These are phyloP conservation scores for Labrus mixtus DNA, from an alignment of 2,113 vertebrate genomes.

Conservation along the genomic window DNA sequence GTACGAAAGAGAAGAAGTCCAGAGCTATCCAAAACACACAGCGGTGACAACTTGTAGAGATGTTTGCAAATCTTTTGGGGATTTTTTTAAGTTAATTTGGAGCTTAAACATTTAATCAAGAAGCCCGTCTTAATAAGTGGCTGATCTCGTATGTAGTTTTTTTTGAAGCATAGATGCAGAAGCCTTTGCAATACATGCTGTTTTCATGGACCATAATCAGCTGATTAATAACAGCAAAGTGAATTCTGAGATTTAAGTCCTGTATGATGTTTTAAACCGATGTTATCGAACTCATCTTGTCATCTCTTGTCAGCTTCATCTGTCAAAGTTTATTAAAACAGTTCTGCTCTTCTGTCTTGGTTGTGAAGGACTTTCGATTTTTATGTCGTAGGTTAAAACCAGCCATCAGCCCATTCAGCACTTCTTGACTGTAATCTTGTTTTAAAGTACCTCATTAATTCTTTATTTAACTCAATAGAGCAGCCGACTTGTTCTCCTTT, in stretches of 20 bases:
- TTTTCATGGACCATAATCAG: neutral
- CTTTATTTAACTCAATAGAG: conserved; percentile 39
- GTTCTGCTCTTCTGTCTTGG: neutral
- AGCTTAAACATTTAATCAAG: neutral
- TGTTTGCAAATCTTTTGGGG: no score
- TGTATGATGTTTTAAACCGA: neutral
- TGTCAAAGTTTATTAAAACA: conserved; percentile 4
- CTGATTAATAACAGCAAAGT: neutral
- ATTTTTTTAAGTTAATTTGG: no score
- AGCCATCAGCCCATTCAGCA: conserved; percentile 42
- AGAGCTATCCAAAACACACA: neutral
- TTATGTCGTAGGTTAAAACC: conserved; percentile 23
- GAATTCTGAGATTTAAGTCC: neutral
- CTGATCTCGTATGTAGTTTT: neutral
- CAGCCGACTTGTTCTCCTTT: conserved; percentile 35
- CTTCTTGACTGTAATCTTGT: conserved; percentile 52
- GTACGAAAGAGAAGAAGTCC: neutral
- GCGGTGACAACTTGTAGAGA: neutral
- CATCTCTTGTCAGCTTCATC: neutral
- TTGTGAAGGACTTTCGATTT: conserved; percentile 39
- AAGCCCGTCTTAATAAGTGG: neutral
- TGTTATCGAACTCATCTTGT: neutral
- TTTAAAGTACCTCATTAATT: conserved; percentile 56
- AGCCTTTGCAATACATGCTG: no score
- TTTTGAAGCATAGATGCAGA: no score